phyloP scores from a whole-genome alignment of 1,140 invertebrate species.

The Caerostris extrusa region DNA sequence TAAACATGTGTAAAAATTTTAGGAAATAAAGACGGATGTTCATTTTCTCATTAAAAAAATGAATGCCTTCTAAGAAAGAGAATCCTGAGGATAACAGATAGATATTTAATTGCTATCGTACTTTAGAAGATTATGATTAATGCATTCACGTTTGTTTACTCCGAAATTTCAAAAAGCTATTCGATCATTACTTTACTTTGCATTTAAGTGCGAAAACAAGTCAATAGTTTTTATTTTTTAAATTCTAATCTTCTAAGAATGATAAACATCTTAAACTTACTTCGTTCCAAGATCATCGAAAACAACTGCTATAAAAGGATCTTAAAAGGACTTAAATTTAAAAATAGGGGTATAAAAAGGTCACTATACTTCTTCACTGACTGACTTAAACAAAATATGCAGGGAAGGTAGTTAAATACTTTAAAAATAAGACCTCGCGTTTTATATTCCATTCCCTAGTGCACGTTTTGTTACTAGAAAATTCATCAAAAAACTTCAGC shows the following conservation, averaged over 20 bases:
- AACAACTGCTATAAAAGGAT: neutral
- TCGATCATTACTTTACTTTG: neutral
- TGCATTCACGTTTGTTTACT: neutral
- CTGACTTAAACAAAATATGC: neutral
- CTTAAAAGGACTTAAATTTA: neutral
- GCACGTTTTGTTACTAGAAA: neutral
- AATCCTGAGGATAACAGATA: too few relatives aligned
- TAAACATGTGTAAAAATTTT: too few relatives aligned
- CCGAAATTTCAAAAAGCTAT: neutral
- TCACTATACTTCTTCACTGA: neutral
- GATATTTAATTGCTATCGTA: too few relatives aligned
- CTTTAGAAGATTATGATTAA: neutral
- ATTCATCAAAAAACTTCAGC: neutral
- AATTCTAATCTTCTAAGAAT: neutral
- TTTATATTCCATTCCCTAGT: neutral
- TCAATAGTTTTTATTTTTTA: neutral
- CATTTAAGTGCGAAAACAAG: neutral
- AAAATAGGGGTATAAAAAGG: neutral
- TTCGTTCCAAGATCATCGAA: neutral
- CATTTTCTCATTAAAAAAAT: too few relatives aligned
- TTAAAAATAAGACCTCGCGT: neutral
- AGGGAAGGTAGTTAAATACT: neutral
- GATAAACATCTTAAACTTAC: neutral
- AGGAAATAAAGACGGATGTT: too few relatives aligned
- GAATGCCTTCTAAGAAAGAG: too few relatives aligned